Evolutionary conservation across 1,140 invertebrate species (phyloP).

Genomic region (Pemphigus obesinymphae): DNA sequence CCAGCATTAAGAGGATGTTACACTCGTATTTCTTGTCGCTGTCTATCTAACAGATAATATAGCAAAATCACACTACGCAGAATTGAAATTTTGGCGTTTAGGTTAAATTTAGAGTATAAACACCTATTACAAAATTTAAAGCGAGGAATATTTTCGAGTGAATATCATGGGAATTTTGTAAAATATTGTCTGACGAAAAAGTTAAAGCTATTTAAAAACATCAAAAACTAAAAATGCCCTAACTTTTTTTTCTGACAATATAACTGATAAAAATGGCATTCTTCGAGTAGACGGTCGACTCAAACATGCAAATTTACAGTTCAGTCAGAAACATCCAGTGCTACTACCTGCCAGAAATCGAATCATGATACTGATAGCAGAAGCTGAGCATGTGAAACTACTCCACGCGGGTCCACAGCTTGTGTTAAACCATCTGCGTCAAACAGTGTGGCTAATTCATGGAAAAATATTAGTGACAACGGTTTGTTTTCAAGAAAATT

Average conservation of each 20-base stretch:
- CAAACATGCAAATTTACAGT: background rate
- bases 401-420: constrained; percentile 28
- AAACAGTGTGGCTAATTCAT: background rate
- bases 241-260: no score
- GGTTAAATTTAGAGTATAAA: no score
- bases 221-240: no score
- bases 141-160: no score
- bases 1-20: background rate
- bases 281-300: background rate
- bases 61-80: no score
- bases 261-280: background rate
- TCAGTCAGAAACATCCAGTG: background rate
- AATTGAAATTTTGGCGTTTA: no score
- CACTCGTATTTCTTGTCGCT: no score
- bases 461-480: background rate
- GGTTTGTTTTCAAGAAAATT: background rate
- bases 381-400: constrained; percentile 17
- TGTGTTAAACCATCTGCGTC: background rate
- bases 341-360: background rate
- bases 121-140: no score
- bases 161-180: no score
- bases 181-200: no score
- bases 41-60: no score
- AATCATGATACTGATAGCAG: background rate
- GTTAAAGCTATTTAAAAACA: no score